These are phyloP conservation scores for Spilosoma lubricipeda DNA, from an alignment of 2,888 invertebrate genomes.

Conservation along the genomic window DNA sequence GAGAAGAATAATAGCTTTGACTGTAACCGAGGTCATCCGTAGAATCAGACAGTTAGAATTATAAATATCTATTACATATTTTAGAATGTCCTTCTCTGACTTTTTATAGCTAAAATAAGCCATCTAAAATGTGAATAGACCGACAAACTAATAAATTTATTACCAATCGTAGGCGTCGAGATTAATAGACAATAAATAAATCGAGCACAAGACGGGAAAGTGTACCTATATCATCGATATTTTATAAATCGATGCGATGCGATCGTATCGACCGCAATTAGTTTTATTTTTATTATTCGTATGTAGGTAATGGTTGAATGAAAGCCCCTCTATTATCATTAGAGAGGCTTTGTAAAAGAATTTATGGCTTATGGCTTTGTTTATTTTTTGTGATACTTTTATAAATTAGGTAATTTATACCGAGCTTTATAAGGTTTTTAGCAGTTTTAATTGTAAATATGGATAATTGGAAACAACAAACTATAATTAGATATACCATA, in stretches of 20 bases:
- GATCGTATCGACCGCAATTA: constrained; percentile 14
- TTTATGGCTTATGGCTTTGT: neutral
- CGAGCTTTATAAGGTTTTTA: neutral
- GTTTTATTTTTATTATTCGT: constrained; percentile 9
- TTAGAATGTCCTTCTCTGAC: neutral
- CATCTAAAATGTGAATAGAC: constrained; percentile 32
- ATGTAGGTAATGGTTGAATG: neutral
- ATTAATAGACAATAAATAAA: constrained; percentile 66
- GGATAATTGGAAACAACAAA: too few species aligned
- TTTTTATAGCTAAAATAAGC: constrained; percentile 32
- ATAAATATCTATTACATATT: neutral
- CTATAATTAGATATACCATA: too few species aligned
- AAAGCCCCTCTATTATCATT: neutral
- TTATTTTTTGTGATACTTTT: neutral
- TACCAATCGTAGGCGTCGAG: constrained; percentile 49
- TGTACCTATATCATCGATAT: constrained; percentile 63
- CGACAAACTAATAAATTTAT: constrained; percentile 39
- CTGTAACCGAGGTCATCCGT: too few species aligned
- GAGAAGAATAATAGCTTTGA: too few species aligned
- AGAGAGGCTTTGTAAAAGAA: neutral
- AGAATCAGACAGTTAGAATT: too few species aligned
- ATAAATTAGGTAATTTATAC: neutral
- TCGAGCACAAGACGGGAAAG: constrained; percentile 54
- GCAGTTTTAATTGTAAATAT: neutral
- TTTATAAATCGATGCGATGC: constrained; percentile 58